Conservation (phyloP, 1,140 invertebrate genomes). For the Melanaphis sacchari region DNA sequence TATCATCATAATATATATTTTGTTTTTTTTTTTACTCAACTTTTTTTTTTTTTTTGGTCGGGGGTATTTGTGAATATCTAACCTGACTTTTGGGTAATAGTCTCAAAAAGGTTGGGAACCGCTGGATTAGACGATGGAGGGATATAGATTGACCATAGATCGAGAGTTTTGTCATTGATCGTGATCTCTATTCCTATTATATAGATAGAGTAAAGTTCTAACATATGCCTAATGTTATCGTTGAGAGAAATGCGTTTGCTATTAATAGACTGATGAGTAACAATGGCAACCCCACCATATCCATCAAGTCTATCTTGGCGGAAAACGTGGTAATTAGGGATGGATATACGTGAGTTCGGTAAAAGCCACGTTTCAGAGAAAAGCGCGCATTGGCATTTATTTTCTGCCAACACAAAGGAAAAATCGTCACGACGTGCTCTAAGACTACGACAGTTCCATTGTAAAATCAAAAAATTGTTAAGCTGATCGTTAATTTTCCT, state of each 20-base stretch:
- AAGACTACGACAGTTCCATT: not conserved
- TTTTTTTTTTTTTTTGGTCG: too few species aligned
- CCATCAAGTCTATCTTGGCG: not conserved
- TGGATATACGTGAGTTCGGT: not conserved
- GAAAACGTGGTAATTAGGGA: not conserved
- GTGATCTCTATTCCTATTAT: not conserved
- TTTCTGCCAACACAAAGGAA: not conserved
- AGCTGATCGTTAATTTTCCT: not conserved
- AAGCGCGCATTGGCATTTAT: not conserved
- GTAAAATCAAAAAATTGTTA: not conserved
- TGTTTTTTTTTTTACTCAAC: too few species aligned
- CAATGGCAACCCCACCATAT: constrained; percentile 11
- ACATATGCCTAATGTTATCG: not conserved
- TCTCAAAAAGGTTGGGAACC: too few species aligned
- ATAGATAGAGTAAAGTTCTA: not conserved
- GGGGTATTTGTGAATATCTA: too few species aligned
- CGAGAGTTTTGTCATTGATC: not conserved
- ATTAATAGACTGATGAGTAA: not conserved
- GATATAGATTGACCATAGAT: constrained; percentile 19
- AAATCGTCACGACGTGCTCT: not conserved
- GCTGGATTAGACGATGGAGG: constrained; percentile 36
- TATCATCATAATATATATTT: too few species aligned
- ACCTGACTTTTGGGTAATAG: too few species aligned
- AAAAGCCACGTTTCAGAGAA: constrained; percentile 22
- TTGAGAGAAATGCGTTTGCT: not conserved